phyloP scores from a whole-genome alignment of 2,113 vertebrate species.

The Cyprinodon variegatus region DNA sequence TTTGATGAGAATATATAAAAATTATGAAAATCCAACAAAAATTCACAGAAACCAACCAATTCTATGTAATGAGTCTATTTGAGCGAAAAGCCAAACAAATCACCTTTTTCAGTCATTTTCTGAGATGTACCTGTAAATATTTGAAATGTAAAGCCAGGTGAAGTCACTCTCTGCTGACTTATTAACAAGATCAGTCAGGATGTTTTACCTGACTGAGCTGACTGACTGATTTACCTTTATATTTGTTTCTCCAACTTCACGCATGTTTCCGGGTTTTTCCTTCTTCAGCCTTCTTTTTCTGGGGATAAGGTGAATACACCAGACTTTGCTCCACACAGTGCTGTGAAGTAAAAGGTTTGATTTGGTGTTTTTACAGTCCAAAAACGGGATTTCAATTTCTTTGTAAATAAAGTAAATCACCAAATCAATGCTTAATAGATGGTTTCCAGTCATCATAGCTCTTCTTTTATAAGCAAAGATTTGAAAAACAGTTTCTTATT shows the following conservation, averaged over 20 bases:
- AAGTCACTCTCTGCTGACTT: background rate
- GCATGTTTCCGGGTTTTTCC: conserved; percentile 44
- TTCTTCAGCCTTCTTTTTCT: conserved; percentile 72
- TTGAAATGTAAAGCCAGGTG: background rate
- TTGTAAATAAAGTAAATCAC: background rate
- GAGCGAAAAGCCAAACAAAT: background rate
- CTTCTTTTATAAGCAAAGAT: background rate
- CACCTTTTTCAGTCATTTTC: background rate
- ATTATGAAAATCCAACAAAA: background rate
- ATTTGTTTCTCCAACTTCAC: conserved; percentile 12
- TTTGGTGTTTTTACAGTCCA: conserved; percentile 23
- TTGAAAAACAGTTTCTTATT: background rate
- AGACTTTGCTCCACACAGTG: background rate
- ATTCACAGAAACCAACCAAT: background rate
- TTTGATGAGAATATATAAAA: background rate
- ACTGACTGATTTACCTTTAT: background rate
- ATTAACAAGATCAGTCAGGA: background rate
- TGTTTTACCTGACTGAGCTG: background rate
- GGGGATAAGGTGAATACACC: conserved; percentile 80
- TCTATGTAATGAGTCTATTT: background rate
- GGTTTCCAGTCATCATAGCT: background rate
- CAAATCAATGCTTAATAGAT: conserved; percentile 7
- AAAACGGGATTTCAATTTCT: background rate
- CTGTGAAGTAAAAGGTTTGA: conserved; percentile 4
- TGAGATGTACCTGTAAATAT: background rate